These are phyloP conservation scores for Agrilus planipennis DNA, from an alignment of 1,140 invertebrate species.

Conservation along the genomic window DNA sequence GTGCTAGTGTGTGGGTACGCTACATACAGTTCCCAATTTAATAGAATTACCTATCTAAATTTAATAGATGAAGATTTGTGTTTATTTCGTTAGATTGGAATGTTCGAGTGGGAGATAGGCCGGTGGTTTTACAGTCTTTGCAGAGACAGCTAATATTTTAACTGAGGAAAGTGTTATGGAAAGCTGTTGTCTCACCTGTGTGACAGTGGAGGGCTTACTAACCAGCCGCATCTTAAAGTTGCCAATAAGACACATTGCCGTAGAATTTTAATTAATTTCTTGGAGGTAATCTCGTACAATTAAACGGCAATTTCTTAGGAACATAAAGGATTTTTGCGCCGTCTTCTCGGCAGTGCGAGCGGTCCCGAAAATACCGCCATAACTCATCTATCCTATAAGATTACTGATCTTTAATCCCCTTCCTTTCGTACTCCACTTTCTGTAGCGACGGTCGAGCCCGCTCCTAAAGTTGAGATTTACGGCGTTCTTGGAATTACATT, in stretches of 20 bases:
- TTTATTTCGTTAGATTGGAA: no score
- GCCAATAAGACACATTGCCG: conserved; percentile 33
- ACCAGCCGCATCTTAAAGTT: no score
- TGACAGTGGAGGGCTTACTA: no score
- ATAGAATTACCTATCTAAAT: no score
- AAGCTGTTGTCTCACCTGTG: no score
- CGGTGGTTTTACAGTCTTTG: no score
- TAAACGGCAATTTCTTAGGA: conserved; percentile 34
- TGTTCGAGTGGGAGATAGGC: no score
- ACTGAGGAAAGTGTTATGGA: no score
- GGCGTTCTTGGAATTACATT: conserved; percentile 48
- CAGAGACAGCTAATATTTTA: no score
- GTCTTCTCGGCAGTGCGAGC: conserved; percentile 34
- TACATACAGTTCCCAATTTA: no score
- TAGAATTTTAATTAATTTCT: conserved; percentile 34
- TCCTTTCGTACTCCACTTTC: conserved; percentile 32
- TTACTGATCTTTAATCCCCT: conserved; percentile 64
- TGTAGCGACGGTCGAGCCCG: conserved; percentile 34
- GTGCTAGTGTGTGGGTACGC: no score
- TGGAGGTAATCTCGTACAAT: conserved; percentile 30
- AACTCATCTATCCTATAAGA: conserved; percentile 54
- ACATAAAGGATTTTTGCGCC: conserved; percentile 34
- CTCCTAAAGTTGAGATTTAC: conserved; percentile 60
- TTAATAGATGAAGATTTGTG: no score
- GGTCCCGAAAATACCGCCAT: conserved; percentile 38